Evolutionary conservation across 2,113 vertebrate species (phyloP), one percentile per base, ranked within the genome.

Genomic region (Nothobranchius furzeri): DNA sequence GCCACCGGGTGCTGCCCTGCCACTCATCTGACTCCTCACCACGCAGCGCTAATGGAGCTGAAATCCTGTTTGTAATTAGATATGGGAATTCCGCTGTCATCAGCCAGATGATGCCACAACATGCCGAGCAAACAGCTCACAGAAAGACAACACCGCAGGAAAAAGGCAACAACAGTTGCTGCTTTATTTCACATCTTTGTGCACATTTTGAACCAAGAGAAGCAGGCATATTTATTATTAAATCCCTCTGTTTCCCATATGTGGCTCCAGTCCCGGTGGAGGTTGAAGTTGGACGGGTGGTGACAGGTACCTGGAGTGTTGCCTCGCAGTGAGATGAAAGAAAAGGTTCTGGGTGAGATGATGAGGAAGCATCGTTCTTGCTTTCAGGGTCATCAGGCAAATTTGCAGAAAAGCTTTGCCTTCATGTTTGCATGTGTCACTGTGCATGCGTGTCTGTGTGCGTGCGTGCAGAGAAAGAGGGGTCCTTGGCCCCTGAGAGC

Each of bases 21-120:
- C 94, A 94, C 94, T 94, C 94, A 92, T 92, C 93, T 94, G 94
- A 96, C 95, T 95, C 95, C 94, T 94, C 94, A 92, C 93, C 94
- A 94, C 95, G 93, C 94, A 95, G 92, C 94, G 94, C 95, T 98
- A 99, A 98, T 98, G 96, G 97, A 98, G 96, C 96, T 94, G 94
- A 97, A 97, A 98, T 98, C 96, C 96, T 96, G 93, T 90, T 94
- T 95, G 95, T 99, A 99, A 99, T 98, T 98, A 98, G 97, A 98
- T 98, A 94, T 96, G 97, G 96, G 96, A 99, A 99, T 99, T 98
- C 96, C 94, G 92, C 95, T 95, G 96, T 97, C 96, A 95, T 96
- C 95, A 94, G 96, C 96, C 97, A 98, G 97, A 98, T 98, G 97
- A 98, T 98, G 95, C 96, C 94, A 89, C 92, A 94, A 90, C 95